Evolutionary conservation across 2,113 vertebrate species (phyloP).

Genomic region (Microcebus ravelobensis): DNA sequence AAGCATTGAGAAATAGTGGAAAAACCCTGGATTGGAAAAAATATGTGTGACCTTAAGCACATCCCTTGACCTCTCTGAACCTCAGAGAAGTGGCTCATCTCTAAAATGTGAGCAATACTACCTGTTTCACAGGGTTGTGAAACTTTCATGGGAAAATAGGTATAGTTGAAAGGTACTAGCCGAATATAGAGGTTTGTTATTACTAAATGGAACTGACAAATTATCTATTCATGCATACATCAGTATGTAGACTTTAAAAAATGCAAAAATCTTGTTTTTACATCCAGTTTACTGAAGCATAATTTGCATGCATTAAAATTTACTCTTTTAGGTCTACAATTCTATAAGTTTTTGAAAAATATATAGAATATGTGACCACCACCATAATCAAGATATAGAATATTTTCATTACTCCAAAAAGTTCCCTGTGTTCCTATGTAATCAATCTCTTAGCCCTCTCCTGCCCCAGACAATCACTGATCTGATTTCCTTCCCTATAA

Average conservation of each 20-base stretch:
- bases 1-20: background rate
- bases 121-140: background rate
- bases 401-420: background rate
- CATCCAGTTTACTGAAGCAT: slow-evolving; percentile 15
- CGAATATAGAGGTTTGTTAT: slow-evolving; percentile 7
- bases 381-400: background rate
- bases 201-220: slow-evolving; percentile 43
- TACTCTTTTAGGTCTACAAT: background rate
- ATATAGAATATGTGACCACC: background rate
- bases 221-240: slow-evolving; percentile 25
- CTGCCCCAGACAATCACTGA: background rate
- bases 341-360: slow-evolving; percentile 7
- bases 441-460: background rate
- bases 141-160: background rate
- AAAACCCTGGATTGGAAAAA: background rate
- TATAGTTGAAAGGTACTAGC: slow-evolving; percentile 36
- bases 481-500: background rate
- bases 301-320: slow-evolving; percentile 57
- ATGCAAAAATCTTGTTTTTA: slow-evolving; percentile 36
- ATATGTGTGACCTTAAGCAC: background rate
- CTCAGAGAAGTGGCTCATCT: background rate
- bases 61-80: background rate
- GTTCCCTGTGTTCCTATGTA: background rate
- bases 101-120: background rate
- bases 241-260: slow-evolving; percentile 51